phyloP scores from a whole-genome alignment of 2,888 invertebrate species.

The Hololepta plana region DNA sequence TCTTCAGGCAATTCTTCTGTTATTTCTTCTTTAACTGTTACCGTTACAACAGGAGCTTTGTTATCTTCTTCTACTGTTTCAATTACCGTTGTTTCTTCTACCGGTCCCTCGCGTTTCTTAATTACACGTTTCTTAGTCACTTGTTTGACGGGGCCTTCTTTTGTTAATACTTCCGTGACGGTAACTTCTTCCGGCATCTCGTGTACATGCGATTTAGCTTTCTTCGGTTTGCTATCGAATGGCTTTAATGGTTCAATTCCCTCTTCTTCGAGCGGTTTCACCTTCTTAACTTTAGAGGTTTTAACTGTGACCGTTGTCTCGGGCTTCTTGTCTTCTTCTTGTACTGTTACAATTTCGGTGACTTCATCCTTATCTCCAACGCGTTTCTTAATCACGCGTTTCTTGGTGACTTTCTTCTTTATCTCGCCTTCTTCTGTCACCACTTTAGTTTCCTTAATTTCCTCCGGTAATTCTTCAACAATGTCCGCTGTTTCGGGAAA shows the following conservation, averaged over 20 bases:
- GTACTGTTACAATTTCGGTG: conserved; percentile 15
- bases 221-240: conserved; percentile 10
- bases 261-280: no score
- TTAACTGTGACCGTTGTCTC: conserved; percentile 15
- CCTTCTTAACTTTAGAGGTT: conserved; percentile 13
- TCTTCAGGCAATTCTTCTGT: conserved; percentile 15
- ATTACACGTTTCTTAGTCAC: conserved; percentile 21
- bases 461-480: conserved; percentile 14
- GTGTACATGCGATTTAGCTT: conserved; percentile 14
- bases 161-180: conserved; percentile 19
- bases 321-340: conserved; percentile 25
- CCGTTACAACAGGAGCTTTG: conserved; percentile 12
- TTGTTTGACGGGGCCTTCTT: conserved; percentile 17
- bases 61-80: conserved; percentile 18
- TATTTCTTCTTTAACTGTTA: conserved; percentile 14
- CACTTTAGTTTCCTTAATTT: conserved; percentile 18
- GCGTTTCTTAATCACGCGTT: conserved; percentile 12
- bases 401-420: conserved; percentile 15
- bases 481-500: conserved; percentile 14
- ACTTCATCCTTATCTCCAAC: conserved; percentile 18
- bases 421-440: conserved; percentile 12
- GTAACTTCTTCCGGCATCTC: conserved; percentile 19
- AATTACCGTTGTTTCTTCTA: conserved; percentile 25
- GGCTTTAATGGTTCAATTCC: no score
- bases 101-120: conserved; percentile 20